Conservation (phyloP, 35 echinoderm and acorn worm genomes). For the Ophiothrix spiculata region DNA sequence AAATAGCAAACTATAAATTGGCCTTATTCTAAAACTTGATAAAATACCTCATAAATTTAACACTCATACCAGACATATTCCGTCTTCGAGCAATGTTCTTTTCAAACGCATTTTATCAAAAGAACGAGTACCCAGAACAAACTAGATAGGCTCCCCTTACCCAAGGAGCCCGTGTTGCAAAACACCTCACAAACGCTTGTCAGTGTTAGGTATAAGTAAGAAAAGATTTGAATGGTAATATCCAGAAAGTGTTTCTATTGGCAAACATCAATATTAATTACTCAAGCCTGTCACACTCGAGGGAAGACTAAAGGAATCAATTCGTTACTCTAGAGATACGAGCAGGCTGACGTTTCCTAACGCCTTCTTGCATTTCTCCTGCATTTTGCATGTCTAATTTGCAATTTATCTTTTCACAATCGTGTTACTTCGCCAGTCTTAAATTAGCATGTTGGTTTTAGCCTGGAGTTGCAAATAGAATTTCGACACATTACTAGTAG, state of each 20-base stretch:
- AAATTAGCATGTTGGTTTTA: slow-evolving; percentile 16
- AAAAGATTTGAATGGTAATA: neutral
- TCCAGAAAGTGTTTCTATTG: neutral
- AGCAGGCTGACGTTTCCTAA: neutral
- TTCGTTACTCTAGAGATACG: neutral
- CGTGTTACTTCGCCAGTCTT: slow-evolving; percentile 14
- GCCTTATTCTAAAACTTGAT: no score
- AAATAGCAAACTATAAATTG: no score
- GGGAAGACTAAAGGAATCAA: slow-evolving; percentile 1
- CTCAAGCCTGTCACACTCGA: neutral
- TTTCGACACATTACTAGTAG: neutral
- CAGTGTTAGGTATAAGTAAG: neutral
- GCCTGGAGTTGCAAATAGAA: neutral
- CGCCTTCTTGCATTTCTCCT: slow-evolving; percentile 5
- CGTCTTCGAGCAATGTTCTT: no score
- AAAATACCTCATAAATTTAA: no score
- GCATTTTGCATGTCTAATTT: slow-evolving; percentile 13
- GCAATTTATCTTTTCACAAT: slow-evolving; percentile 9
- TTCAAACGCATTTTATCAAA: no score
- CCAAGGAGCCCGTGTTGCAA: no score
- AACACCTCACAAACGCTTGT: no score
- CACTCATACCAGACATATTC: no score
- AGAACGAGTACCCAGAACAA: no score
- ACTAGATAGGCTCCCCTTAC: no score
- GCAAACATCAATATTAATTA: slow-evolving; percentile 16